A percentile compares a stretch with the other conserved stretches of the same genome.
These are phyloP conservation scores for Apamea anceps DNA, from an alignment of 2,888 invertebrate genomes.

Conservation along the genomic window DNA sequence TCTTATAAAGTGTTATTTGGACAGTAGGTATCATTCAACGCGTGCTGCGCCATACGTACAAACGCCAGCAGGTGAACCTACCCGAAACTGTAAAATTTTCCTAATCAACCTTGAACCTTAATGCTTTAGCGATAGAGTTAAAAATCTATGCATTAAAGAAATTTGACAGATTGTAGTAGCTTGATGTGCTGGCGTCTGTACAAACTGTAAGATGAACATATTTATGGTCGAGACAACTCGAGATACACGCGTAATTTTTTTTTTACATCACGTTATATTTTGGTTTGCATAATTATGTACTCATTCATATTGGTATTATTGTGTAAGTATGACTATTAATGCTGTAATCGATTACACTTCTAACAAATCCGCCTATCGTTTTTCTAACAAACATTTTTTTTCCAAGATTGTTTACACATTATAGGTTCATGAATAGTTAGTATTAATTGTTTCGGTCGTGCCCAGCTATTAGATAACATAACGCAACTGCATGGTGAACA, in stretches of 20 bases:
- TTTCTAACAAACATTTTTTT: constrained; percentile 34
- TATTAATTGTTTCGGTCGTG: constrained; percentile 73
- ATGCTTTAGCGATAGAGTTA: too few relatives aligned
- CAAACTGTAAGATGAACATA: background rate
- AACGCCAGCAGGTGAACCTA: too few relatives aligned
- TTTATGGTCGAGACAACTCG: background rate
- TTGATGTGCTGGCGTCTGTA: too few relatives aligned
- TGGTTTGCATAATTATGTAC: background rate
- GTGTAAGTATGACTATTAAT: constrained; percentile 1
- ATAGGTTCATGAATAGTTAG: constrained; percentile 54
- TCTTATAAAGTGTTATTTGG: too few relatives aligned
- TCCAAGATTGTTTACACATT: constrained; percentile 39
- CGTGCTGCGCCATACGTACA: background rate
- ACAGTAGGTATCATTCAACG: background rate
- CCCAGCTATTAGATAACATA: constrained; percentile 76
- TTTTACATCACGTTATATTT: background rate
- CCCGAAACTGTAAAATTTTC: too few relatives aligned
- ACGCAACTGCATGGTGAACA: constrained; percentile 67
- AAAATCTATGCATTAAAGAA: too few relatives aligned
- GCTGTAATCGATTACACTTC: constrained; percentile 14
- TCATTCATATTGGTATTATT: constrained; percentile 14
- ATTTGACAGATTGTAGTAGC: too few relatives aligned
- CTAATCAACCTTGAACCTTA: too few relatives aligned
- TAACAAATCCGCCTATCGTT: constrained; percentile 16
- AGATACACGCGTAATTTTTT: background rate